These are phyloP conservation scores for Clanis bilineata DNA, from an alignment of 2,888 invertebrate genomes.

Conservation along the genomic window DNA sequence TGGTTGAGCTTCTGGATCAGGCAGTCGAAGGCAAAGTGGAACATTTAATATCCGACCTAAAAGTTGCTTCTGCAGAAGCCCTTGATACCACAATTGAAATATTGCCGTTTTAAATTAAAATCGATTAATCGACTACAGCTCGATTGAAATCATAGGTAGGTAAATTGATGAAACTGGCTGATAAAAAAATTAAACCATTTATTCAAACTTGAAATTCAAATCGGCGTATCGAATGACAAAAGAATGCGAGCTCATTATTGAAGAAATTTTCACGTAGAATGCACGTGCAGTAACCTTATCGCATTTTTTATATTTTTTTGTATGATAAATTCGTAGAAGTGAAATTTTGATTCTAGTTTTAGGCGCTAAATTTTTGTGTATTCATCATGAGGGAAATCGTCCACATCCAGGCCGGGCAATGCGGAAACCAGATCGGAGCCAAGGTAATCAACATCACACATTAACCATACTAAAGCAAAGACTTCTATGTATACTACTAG, in stretches of 20 bases:
- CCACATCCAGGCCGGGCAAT: conserved; percentile 85
- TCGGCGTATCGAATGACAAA: conserved; percentile 38
- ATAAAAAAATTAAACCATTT: conserved; percentile 18
- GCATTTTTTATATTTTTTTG: conserved; percentile 41
- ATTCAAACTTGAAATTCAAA: conserved; percentile 31
- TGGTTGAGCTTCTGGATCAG: too few relatives aligned
- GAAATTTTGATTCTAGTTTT: conserved; percentile 43
- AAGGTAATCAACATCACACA: conserved; percentile 80
- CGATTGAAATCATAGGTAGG: not conserved
- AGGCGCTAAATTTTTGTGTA: conserved; percentile 60
- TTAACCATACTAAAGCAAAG: too few relatives aligned
- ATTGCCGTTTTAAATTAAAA: too few relatives aligned
- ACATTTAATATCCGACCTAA: too few relatives aligned
- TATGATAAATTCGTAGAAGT: conserved; percentile 47
- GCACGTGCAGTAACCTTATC: conserved; percentile 43
- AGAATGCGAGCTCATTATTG: conserved; percentile 41
- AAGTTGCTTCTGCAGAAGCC: too few relatives aligned
- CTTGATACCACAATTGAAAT: too few relatives aligned
- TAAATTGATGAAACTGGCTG: not conserved
- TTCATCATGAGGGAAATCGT: conserved; percentile 89
- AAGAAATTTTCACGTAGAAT: conserved; percentile 55
- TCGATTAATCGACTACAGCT: too few relatives aligned
- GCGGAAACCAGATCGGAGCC: conserved; percentile 87
- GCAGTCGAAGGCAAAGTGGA: too few relatives aligned
- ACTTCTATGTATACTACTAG: too few relatives aligned